These are phyloP conservation scores for Notospermus geniculatus DNA, from an alignment of 1,140 invertebrate species.

Conservation along the genomic window DNA sequence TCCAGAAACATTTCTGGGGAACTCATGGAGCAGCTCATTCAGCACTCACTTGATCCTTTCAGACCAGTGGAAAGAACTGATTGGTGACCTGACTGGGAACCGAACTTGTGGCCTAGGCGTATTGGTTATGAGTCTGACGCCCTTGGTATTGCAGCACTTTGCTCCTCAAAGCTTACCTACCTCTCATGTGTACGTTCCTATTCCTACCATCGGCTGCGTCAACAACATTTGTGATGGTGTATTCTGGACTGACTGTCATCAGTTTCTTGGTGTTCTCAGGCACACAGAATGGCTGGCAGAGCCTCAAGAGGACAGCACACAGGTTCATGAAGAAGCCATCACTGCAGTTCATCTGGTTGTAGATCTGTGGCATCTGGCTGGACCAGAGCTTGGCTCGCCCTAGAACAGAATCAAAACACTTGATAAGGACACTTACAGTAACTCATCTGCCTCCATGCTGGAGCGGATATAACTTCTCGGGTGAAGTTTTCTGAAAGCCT, in stretches of 20 bases:
- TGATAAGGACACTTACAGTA: not conserved
- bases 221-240: slow-evolving; percentile 17
- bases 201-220: slow-evolving; percentile 27
- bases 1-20: too few species aligned
- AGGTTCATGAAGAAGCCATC: slow-evolving; percentile 93
- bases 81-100: too few species aligned
- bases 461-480: too few species aligned
- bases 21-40: too few species aligned
- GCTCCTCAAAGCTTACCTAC: slow-evolving; percentile 26
- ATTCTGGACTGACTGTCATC: slow-evolving; percentile 55
- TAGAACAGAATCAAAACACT: slow-evolving; percentile 32
- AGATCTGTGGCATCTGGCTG: slow-evolving; percentile 60
- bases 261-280: slow-evolving; percentile 60
- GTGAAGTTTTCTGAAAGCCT: too few species aligned
- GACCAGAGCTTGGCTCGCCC: slow-evolving; percentile 82
- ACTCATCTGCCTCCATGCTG: too few species aligned
- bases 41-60: too few species aligned
- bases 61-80: too few species aligned
- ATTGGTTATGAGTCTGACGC: too few species aligned
- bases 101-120: too few species aligned
- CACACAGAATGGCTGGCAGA: slow-evolving; percentile 80
- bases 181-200: slow-evolving; percentile 51
- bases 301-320: slow-evolving; percentile 71
- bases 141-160: too few species aligned
- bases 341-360: slow-evolving; percentile 37